Evolutionary conservation across 2,797 vertebrate species (phyloP).

Genomic region (Channa striata): DNA sequence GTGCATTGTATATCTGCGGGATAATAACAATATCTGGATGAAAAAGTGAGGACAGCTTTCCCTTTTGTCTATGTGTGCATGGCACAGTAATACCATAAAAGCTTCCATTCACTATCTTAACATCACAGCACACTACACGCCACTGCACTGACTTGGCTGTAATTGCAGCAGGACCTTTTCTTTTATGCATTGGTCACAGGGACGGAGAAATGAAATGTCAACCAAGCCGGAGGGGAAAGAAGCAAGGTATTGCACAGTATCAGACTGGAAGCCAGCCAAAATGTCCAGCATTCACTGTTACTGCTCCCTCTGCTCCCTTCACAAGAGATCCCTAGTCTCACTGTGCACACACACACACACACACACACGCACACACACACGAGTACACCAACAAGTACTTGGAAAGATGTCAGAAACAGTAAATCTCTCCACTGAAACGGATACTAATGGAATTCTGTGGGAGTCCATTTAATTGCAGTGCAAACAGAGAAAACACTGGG

Average conservation of each 20-base stretch:
- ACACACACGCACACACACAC: constrained; percentile 7
- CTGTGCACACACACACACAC: not conserved
- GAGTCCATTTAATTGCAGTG: constrained; percentile 42
- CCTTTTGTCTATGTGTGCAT: not conserved
- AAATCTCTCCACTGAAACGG: constrained; percentile 42
- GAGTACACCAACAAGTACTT: constrained; percentile 11
- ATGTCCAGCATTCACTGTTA: constrained; percentile 53
- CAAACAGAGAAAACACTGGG: constrained; percentile 22
- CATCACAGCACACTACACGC: constrained; percentile 62
- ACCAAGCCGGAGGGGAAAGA: constrained; percentile 57
- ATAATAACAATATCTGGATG: constrained; percentile 44
- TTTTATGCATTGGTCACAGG: constrained; percentile 73
- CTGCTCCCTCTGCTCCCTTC: constrained; percentile 30
- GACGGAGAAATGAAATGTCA: constrained; percentile 80
- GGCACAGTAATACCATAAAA: constrained; percentile 49
- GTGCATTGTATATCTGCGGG: constrained; percentile 7
- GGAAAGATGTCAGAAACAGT: constrained; percentile 37
- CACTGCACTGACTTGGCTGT: constrained; percentile 68
- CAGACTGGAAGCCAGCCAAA: constrained; percentile 63
- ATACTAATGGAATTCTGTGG: constrained; percentile 34
- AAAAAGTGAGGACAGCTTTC: constrained; percentile 41
- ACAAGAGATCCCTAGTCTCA: constrained; percentile 22
- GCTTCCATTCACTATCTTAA: constrained; percentile 63
- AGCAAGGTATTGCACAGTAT: constrained; percentile 56
- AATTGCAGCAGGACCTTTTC: constrained; percentile 76